phyloP scores from a whole-genome alignment of 2,888 invertebrate species.

The Vannuccia rotundouncinata region DNA sequence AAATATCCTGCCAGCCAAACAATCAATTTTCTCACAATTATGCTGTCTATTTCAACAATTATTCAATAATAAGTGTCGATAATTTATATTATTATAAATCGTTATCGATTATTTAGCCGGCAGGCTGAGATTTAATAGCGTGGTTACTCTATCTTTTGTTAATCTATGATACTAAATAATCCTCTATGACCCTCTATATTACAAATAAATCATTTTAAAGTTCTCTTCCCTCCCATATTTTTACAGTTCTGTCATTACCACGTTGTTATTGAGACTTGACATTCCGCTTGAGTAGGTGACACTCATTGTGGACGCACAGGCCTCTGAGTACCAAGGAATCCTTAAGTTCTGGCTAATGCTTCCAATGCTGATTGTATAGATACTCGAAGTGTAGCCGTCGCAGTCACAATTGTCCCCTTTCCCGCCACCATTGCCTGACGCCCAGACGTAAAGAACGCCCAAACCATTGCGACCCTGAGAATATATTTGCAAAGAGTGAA shows the following conservation, averaged over 20 bases:
- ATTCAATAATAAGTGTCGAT: too few species aligned
- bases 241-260: neutral
- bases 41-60: too few species aligned
- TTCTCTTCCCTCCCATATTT: too few species aligned
- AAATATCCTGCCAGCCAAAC: too few species aligned
- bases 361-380: slow-evolving; percentile 78
- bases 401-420: slow-evolving; percentile 79
- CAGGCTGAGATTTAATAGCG: too few species aligned
- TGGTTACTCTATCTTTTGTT: too few species aligned
- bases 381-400: slow-evolving; percentile 77
- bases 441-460: slow-evolving; percentile 83
- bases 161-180: too few species aligned
- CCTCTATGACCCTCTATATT: too few species aligned
- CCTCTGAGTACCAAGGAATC: slow-evolving; percentile 80
- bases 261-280: slow-evolving; percentile 61
- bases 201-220: too few species aligned
- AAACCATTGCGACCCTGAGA: slow-evolving; percentile 66
- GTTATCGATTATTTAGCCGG: too few species aligned
- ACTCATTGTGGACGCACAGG: slow-evolving; percentile 74
- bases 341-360: slow-evolving; percentile 68
- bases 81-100: too few species aligned
- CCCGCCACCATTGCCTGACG: slow-evolving; percentile 80
- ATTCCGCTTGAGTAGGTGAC: slow-evolving; percentile 78
- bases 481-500: neutral
- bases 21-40: too few species aligned